phyloP scores from a whole-genome alignment of 2,797 vertebrate species.

The Molossus molossus region DNA sequence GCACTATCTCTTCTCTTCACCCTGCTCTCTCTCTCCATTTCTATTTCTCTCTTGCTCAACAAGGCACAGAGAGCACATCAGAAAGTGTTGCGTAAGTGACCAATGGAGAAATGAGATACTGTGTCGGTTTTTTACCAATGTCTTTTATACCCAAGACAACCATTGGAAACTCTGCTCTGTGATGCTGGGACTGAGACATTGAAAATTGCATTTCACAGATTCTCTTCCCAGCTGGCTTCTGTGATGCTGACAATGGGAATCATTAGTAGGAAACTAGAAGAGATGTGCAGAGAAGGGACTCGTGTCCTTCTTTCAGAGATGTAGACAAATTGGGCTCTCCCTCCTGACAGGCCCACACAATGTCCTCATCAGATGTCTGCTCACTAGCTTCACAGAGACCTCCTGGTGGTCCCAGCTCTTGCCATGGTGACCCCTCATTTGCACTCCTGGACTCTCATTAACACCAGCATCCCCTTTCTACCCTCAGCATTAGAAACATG shows the following conservation, averaged over 20 bases:
- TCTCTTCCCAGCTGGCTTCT: neutral
- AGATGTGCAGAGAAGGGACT: neutral
- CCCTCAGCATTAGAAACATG: neutral
- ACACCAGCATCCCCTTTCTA: neutral
- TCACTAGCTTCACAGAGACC: neutral
- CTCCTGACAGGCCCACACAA: neutral
- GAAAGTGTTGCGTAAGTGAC: neutral
- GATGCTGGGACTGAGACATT: neutral
- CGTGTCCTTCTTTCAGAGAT: neutral
- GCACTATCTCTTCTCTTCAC: neutral
- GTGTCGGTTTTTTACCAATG: neutral
- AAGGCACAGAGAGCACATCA: neutral
- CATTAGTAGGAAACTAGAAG: neutral
- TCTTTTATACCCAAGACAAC: neutral
- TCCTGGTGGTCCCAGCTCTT: neutral
- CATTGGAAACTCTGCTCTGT: neutral
- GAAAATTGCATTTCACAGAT: neutral
- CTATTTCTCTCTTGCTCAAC: neutral
- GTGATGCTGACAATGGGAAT: neutral
- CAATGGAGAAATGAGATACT: conserved; percentile 2
- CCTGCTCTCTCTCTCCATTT: neutral
- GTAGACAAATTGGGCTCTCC: neutral
- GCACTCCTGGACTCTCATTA: neutral
- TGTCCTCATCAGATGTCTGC: neutral
- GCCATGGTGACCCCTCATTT: neutral